Conservation (phyloP, 1,140 invertebrate species). For the Pseudomyrmex concolor region DNA sequence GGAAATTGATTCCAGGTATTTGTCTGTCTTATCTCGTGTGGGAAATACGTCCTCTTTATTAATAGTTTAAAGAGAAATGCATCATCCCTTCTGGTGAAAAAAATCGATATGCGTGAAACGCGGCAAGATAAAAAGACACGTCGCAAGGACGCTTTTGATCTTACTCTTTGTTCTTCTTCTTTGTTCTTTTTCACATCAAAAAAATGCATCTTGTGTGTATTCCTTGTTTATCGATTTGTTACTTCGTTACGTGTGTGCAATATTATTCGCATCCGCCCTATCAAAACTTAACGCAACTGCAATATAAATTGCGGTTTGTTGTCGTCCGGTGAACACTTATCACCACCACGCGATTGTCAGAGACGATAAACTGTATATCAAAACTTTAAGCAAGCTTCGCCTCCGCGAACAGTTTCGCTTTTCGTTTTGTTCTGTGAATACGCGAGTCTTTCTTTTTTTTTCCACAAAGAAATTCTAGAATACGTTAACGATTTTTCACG, state of each 20-base stretch:
- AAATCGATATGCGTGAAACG: too few species aligned
- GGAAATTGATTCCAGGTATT: too few species aligned
- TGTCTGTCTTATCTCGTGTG: too few species aligned
- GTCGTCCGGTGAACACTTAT: constrained; percentile 35
- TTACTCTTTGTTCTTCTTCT: too few species aligned
- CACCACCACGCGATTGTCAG: background rate
- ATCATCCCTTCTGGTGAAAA: too few species aligned
- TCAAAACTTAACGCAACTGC: background rate
- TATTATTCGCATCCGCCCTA: constrained; percentile 15
- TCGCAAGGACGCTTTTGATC: too few species aligned
- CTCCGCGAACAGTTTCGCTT: background rate
- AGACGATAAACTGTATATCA: constrained; percentile 59
- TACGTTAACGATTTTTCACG: background rate
- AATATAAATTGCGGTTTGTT: constrained; percentile 57
- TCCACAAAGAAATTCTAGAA: background rate
- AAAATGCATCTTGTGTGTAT: background rate
- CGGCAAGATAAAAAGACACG: too few species aligned
- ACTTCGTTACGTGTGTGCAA: background rate
- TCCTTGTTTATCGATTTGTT: background rate
- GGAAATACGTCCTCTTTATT: too few species aligned
- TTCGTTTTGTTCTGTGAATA: background rate
- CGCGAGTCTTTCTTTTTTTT: background rate
- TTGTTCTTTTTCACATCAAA: too few species aligned
- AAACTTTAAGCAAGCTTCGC: background rate
- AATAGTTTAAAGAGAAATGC: too few species aligned